Percentiles rank a stretch among this genome's conserved stretches.
These are phyloP conservation scores for Podarcis cretensis DNA, from an alignment of 2,113 vertebrate species.

Conservation along the genomic window DNA sequence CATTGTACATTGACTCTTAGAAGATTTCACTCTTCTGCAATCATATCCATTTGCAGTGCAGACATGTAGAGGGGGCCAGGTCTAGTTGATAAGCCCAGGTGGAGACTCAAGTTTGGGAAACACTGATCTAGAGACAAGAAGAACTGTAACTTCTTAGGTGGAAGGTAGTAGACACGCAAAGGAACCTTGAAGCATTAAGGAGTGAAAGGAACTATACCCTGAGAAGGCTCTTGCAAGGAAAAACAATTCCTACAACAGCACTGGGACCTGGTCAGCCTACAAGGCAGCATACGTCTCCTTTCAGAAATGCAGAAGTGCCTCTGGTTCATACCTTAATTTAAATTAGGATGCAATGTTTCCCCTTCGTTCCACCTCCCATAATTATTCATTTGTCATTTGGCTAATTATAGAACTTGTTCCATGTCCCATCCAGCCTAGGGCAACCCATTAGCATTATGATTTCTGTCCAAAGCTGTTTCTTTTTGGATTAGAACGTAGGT, in stretches of 20 bases:
- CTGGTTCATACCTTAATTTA: not conserved
- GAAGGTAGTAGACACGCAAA: not conserved
- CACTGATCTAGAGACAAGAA: not conserved
- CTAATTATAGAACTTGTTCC: not conserved
- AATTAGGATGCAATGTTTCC: not conserved
- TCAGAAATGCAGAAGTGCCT: not conserved
- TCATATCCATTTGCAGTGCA: not conserved
- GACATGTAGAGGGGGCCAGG: too few relatives aligned
- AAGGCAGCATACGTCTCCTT: not conserved
- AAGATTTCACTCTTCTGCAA: not conserved
- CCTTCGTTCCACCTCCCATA: not conserved
- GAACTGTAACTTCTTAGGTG: not conserved
- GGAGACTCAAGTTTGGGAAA: not conserved
- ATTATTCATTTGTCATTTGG: conserved; percentile 9
- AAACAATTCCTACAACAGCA: not conserved
- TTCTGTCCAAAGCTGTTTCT: not conserved
- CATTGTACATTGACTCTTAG: not conserved
- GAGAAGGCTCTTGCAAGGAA: not conserved
- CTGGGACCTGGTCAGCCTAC: not conserved
- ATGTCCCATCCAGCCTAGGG: not conserved
- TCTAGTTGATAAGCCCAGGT: not conserved
- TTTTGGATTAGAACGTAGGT: not conserved
- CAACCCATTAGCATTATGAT: conserved; percentile 9
- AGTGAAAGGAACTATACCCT: not conserved
- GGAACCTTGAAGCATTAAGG: not conserved